A percentile compares a stretch with the other conserved stretches of the same genome.
Evolutionary conservation across 2,888 invertebrate species (phyloP).

Genomic region (Agonopterix heracliana): DNA sequence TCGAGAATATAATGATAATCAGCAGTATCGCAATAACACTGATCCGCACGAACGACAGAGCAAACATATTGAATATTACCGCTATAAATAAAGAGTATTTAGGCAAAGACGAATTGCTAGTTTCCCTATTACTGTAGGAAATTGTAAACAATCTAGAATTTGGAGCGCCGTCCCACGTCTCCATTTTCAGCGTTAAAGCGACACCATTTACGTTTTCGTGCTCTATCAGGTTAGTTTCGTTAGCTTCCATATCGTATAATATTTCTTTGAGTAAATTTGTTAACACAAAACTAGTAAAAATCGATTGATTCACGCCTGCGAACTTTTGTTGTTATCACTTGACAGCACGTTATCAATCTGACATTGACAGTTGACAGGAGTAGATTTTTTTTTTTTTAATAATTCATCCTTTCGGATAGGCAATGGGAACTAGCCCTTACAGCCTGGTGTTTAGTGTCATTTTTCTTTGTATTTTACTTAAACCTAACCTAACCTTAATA

Average conservation of each 20-base stretch:
- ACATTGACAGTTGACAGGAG: no score
- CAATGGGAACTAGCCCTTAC: no score
- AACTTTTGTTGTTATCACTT: background rate
- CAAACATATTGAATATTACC: slow-evolving; percentile 49
- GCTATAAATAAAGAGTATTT: slow-evolving; percentile 45
- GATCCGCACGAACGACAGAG: slow-evolving; percentile 44
- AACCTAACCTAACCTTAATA: no score
- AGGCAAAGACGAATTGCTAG: slow-evolving; percentile 36
- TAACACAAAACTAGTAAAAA: no score
- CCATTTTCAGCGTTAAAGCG: slow-evolving; percentile 41
- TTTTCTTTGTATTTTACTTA: no score
- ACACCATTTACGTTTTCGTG: slow-evolving; percentile 62
- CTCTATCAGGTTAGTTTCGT: slow-evolving; percentile 25
- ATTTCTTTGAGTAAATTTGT: background rate
- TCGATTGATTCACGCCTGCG: no score
- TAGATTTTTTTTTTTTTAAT: no score
- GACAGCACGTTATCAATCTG: no score
- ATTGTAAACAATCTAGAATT: slow-evolving; percentile 55
- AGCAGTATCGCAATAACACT: slow-evolving; percentile 47
- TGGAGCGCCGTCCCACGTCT: slow-evolving; percentile 35
- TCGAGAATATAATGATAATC: slow-evolving; percentile 47
- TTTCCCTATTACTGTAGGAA: slow-evolving; percentile 45
- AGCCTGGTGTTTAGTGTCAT: no score
- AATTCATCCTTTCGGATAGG: no score
- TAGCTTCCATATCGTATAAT: slow-evolving; percentile 13